Conservation (phyloP, 2,113 vertebrate genomes). For the Heterocephalus glaber region DNA sequence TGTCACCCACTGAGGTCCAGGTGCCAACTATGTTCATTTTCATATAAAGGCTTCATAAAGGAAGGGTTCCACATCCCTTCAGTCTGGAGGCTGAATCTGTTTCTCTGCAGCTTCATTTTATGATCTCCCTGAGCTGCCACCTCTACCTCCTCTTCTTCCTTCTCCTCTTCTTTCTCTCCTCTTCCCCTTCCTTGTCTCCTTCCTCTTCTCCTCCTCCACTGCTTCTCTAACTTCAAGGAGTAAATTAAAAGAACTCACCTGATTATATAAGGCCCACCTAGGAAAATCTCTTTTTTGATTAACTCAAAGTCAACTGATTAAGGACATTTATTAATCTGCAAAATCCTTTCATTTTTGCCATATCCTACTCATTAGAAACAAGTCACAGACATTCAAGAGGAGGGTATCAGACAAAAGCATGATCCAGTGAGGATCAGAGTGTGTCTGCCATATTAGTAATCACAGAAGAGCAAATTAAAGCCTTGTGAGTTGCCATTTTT, state of each 20-base stretch:
- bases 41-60: neutral
- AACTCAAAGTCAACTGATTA: neutral
- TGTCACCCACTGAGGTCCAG: neutral
- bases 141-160: neutral
- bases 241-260: neutral
- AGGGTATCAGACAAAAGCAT: neutral
- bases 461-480: slow-evolving; percentile 19
- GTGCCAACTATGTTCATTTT: neutral
- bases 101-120: neutral
- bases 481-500: neutral
- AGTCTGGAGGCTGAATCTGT: neutral
- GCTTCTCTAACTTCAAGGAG: neutral
- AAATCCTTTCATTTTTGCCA: slow-evolving; percentile 20
- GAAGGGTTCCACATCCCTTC: neutral
- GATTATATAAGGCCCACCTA: neutral
- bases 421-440: too few species aligned
- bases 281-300: neutral
- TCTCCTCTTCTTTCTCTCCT: neutral
- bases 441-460: neutral
- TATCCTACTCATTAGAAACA: neutral
- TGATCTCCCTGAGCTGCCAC: neutral
- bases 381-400: neutral
- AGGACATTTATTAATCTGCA: neutral
- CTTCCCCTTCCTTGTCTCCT: neutral
- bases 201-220: neutral